Conservation (phyloP, 2,797 vertebrate genomes). For the Melanotaenia boesemani region DNA sequence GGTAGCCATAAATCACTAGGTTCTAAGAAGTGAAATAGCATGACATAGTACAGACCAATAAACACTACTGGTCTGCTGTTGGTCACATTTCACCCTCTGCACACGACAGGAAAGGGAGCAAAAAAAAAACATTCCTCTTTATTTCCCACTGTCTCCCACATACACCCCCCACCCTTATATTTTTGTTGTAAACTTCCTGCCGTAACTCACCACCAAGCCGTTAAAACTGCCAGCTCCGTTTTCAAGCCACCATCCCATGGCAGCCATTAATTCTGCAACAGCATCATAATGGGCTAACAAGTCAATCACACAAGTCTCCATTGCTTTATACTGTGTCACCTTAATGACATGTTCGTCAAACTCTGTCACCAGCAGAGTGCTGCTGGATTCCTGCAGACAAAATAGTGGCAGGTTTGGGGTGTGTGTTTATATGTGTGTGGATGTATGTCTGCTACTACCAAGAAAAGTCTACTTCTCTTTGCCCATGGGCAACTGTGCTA, state of each 20-base stretch:
- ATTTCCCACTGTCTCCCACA: conserved; percentile 46
- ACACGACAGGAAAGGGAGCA: conserved; percentile 50
- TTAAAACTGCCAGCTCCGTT: conserved; percentile 89
- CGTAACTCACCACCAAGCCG: conserved; percentile 87
- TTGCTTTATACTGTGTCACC: conserved; percentile 90
- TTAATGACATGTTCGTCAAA: conserved; percentile 91
- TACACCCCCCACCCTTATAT: conserved; percentile 55
- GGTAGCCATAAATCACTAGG: conserved; percentile 64
- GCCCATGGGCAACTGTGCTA: conserved; percentile 50
- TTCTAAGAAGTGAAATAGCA: conserved; percentile 64
- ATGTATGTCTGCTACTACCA: conserved; percentile 49
- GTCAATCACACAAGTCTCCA: conserved; percentile 88
- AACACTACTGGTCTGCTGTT: conserved; percentile 71
- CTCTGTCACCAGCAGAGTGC: conserved; percentile 85
- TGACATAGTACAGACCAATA: conserved; percentile 71
- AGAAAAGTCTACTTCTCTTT: conserved; percentile 64
- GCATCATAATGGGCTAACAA: conserved; percentile 91
- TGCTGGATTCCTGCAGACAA: conserved; percentile 84
- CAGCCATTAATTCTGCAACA: conserved; percentile 91
- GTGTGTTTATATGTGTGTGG: conserved; percentile 34
- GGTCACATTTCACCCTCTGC: conserved; percentile 77
- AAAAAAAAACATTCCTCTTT: conserved; percentile 46
- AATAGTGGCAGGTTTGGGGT: conserved; percentile 76
- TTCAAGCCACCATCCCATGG: conserved; percentile 88
- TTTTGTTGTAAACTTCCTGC: conserved; percentile 84